These are phyloP conservation scores for Dolomedes plantarius DNA, from an alignment of 2,888 invertebrate genomes.

Conservation along the genomic window DNA sequence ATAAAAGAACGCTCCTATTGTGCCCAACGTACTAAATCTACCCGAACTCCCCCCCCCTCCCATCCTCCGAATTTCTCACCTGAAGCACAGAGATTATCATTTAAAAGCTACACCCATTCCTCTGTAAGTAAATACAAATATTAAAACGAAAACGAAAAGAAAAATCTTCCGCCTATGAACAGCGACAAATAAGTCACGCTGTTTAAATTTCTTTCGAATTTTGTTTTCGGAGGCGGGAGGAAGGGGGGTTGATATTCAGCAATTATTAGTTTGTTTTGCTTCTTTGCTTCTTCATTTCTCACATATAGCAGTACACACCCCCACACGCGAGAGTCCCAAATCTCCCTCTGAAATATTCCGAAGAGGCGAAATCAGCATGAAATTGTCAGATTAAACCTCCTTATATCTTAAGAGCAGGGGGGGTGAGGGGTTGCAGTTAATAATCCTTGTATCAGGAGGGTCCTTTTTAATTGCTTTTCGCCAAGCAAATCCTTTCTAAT, in stretches of 20 bases:
- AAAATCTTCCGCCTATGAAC: too few species aligned
- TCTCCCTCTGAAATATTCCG: slow-evolving; percentile 26
- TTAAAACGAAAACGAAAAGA: too few species aligned
- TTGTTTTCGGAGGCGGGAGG: neutral
- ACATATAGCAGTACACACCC: too few species aligned
- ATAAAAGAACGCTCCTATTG: too few species aligned
- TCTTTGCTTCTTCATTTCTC: too few species aligned
- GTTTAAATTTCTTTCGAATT: neutral
- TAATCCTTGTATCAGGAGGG: neutral
- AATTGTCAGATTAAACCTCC: slow-evolving; percentile 53
- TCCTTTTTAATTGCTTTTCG: slow-evolving; percentile 67
- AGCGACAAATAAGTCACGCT: neutral
- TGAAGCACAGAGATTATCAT: neutral
- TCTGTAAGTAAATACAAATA: neutral
- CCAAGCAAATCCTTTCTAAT: slow-evolving; percentile 56
- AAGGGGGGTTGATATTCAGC: too few species aligned
- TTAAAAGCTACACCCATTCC: neutral
- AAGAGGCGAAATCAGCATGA: slow-evolving; percentile 42
- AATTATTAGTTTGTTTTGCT: too few species aligned
- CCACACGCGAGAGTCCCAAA: too few species aligned
- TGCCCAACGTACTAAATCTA: too few species aligned
- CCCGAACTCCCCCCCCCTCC: too few species aligned
- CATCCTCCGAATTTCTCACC: neutral
- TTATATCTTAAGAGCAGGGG: too few species aligned
- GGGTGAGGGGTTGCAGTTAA: neutral